Percentiles rank a stretch among this genome's conserved stretches.
phyloP scores from a whole-genome alignment of 30 jellyfish, hydroid and myxozoan species.

The Clytia hemisphaerica region DNA sequence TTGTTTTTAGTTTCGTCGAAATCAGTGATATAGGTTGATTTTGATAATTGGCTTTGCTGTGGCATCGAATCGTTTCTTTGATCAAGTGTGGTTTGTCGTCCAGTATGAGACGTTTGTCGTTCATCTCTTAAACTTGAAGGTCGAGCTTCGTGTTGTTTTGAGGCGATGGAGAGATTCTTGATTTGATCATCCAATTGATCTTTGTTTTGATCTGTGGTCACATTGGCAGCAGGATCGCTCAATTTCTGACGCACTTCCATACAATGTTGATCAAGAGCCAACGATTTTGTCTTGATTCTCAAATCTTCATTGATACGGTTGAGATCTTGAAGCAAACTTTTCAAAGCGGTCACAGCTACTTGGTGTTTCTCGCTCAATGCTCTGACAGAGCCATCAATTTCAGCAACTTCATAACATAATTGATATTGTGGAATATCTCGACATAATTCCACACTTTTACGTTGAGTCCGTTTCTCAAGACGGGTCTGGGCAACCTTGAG shows the following conservation, averaged over 20 bases:
- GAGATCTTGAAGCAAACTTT: slow-evolving; percentile 54
- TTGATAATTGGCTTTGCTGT: not conserved
- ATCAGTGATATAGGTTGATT: slow-evolving; percentile 27
- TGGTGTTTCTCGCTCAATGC: slow-evolving; percentile 59
- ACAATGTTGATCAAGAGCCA: slow-evolving; percentile 69
- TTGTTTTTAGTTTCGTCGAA: slow-evolving; percentile 9
- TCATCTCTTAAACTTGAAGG: not conserved
- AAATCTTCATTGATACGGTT: slow-evolving; percentile 76
- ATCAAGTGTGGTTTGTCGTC: not conserved
- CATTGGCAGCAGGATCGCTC: not conserved
- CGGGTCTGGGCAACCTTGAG: slow-evolving; percentile 92
- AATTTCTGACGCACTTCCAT: slow-evolving; percentile 60
- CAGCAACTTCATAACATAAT: slow-evolving; percentile 91
- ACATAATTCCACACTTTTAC: slow-evolving; percentile 88
- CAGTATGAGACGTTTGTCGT: not conserved
- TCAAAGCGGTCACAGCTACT: slow-evolving; percentile 76
- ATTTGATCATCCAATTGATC: not conserved
- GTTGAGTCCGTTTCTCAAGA: slow-evolving; percentile 66
- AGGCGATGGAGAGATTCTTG: not conserved
- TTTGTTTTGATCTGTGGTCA: not conserved
- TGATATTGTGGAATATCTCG: slow-evolving; percentile 93
- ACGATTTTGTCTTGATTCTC: slow-evolving; percentile 61
- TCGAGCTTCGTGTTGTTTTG: not conserved
- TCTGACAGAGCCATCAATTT: slow-evolving; percentile 69
- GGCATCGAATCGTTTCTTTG: too few relatives aligned